Evolutionary conservation across 2,888 invertebrate species (phyloP), one percentile per base, ranked within the genome.

Genomic region (Ypsolopha sequella): DNA sequence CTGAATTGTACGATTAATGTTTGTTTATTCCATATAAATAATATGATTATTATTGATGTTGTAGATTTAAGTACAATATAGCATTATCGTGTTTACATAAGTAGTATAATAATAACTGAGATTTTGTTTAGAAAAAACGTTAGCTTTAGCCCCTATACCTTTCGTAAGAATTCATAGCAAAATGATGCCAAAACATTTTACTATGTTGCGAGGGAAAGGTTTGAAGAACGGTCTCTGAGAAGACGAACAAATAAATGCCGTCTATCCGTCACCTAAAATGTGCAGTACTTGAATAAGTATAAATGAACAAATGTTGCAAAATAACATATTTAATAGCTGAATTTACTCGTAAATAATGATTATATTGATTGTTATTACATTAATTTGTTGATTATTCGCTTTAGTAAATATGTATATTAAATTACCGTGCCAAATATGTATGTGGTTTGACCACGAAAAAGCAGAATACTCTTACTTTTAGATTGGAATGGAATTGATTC

Each of bases 21-120:
- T 56, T 67, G 63, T 68, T 67, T 64, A 62, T 76, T 76, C 70
- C 74, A 71, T 70, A 63, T 56, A 36, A 11, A 39, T 10, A 55
- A 60, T 65, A 61, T 55, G 61, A 68, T 68, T 54, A 57, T 76
- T 62, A 39, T 39, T 49, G 65, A 70, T 71, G 71, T 76, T 60
- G 62, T 72, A 74, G 70, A 52, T 41, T 51, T 73, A 71, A 73
- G 69, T 52, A 61, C 46, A 58, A 55, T 57, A 13, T 47, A 47
- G 47, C 14, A 14, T 47, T 36, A 47, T 64, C 67, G 60, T 56
- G 60, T 59, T 63, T 56, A 47, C 53, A 50, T 54, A 38, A 41
- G 14, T 43, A 45, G 34, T 1, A 45, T 24, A 6, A 34, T 34
- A 45, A 44, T 44, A 33, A 47, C n/a, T 36, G 9, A 47, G 14